Conservation (phyloP, 2,113 vertebrate species). For the Petaurus breviceps region DNA sequence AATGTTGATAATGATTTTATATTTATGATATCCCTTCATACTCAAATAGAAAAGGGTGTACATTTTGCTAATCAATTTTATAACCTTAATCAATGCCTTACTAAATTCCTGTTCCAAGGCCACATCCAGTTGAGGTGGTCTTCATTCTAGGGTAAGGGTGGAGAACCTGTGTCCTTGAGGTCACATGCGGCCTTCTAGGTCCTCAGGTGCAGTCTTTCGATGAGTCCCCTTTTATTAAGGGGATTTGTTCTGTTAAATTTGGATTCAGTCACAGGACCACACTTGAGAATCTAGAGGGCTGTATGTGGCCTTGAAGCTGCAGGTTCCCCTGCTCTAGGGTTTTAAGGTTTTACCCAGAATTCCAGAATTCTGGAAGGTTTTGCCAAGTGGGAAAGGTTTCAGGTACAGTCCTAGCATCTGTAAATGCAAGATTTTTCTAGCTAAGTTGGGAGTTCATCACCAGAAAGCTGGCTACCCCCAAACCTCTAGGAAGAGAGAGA, state of each 20-base stretch:
- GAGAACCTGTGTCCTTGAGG: too few species aligned
- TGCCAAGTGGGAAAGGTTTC: background rate
- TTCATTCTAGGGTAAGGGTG: too few species aligned
- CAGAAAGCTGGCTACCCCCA: background rate
- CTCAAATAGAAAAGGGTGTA: constrained; percentile 27
- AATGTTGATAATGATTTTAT: constrained; percentile 13
- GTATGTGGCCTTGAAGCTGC: too few species aligned
- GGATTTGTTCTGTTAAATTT: too few species aligned
- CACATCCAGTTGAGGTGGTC: background rate
- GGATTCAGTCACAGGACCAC: too few species aligned
- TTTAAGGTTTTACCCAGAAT: background rate
- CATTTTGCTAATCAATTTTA: background rate
- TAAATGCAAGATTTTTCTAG: background rate
- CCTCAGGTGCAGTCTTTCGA: too few species aligned
- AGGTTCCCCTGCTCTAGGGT: too few species aligned
- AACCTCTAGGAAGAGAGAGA: background rate
- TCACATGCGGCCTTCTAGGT: too few species aligned
- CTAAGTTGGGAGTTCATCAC: background rate
- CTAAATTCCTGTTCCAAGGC: background rate
- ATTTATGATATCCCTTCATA: constrained; percentile 20
- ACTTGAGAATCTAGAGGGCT: too few species aligned
- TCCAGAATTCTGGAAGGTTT: background rate
- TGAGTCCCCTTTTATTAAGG: too few species aligned
- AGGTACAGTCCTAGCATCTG: background rate
- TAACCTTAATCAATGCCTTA: background rate